Percentiles rank a stretch among this genome's conserved stretches.
phyloP scores from a whole-genome alignment of 2,888 invertebrate species.

The Anthophora plumipes region DNA sequence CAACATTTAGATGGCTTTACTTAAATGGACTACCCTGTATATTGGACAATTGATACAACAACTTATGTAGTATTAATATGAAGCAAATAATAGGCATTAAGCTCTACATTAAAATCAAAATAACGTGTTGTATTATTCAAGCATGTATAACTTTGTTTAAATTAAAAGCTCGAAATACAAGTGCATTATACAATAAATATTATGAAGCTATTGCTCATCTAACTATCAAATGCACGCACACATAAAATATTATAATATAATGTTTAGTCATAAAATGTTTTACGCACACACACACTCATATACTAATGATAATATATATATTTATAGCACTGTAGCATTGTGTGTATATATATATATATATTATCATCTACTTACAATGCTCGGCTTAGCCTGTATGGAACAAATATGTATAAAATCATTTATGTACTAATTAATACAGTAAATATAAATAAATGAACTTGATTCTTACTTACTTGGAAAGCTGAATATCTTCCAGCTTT shows the following conservation, averaged over 20 bases:
- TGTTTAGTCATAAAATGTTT: slow-evolving; percentile 3
- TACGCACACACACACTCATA: no score
- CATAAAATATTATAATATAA: no score
- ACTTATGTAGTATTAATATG: not conserved
- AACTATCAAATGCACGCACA: slow-evolving; percentile 20
- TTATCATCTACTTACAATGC: slow-evolving; percentile 86
- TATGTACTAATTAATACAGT: slow-evolving; percentile 29
- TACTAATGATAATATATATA: no score
- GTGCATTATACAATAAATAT: slow-evolving; percentile 1
- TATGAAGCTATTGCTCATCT: not conserved
- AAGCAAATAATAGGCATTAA: slow-evolving; percentile 10
- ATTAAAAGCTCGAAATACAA: slow-evolving; percentile 23
- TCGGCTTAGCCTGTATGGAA: slow-evolving; percentile 86
- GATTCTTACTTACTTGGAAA: slow-evolving; percentile 92
- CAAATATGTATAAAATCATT: slow-evolving; percentile 67
- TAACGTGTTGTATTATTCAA: slow-evolving; percentile 2
- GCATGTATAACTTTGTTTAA: slow-evolving; percentile 20
- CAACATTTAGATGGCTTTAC: no score
- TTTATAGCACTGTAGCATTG: no score
- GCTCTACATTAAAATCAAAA: slow-evolving; percentile 16
- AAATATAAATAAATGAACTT: not conserved
- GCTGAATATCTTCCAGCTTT: slow-evolving; percentile 97
- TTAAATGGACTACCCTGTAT: no score
- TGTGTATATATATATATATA: slow-evolving; percentile 69
- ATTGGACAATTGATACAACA: slow-evolving; percentile 9